A percentile compares a stretch with the other conserved stretches of the same genome.
Conservation (phyloP, 2,797 vertebrate genomes). For the Pristis pectinata region DNA sequence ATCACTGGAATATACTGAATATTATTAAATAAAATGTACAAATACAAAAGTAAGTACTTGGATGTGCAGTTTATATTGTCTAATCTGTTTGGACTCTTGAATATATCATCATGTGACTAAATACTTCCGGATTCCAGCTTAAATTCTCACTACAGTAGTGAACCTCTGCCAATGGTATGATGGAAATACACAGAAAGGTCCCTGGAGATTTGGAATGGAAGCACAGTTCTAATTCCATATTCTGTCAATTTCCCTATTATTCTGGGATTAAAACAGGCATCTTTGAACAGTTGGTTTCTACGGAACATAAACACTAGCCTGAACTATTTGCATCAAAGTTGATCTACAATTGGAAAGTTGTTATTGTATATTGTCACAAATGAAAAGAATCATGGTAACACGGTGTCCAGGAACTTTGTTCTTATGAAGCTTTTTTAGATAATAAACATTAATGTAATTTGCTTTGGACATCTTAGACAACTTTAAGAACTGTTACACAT, state of each 20-base stretch:
- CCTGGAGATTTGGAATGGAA: background rate
- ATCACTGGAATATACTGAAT: background rate
- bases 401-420: background rate
- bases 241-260: too few species aligned
- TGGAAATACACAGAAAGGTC: background rate
- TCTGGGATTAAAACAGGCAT: background rate
- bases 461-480: background rate
- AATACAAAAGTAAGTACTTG: background rate
- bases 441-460: background rate
- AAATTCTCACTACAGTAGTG: background rate
- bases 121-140: background rate
- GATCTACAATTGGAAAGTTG: background rate
- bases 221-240: too few species aligned
- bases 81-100: background rate
- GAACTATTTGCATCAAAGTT: background rate
- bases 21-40: background rate
- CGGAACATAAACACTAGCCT: background rate
- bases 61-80: background rate
- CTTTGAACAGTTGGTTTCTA: background rate
- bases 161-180: background rate
- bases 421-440: too few species aligned
- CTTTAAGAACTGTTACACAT: too few species aligned
- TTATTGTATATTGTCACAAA: background rate
- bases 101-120: background rate
- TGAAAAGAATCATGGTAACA: background rate